Percentiles rank a stretch among this genome's conserved stretches.
Evolutionary conservation across 1,140 invertebrate genomes (phyloP).

Genomic region (Polyergus mexicanus): DNA sequence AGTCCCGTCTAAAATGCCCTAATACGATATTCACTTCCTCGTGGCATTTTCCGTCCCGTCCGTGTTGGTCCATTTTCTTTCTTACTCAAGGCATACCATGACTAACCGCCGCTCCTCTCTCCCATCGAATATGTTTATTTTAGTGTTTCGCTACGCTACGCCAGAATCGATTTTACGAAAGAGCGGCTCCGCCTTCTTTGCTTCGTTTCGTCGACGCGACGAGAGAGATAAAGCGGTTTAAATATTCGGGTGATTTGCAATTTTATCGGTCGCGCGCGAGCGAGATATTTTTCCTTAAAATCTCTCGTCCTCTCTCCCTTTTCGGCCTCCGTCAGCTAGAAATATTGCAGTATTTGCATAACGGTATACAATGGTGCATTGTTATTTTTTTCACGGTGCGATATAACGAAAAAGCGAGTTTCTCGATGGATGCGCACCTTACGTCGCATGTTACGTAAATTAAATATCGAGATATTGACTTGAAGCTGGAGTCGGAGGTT

Average conservation of each 20-base stretch:
- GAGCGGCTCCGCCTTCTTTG: neutral
- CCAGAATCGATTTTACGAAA: conserved; percentile 26
- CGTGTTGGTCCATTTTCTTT: neutral
- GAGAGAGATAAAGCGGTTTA: conserved; percentile 16
- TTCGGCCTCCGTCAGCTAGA: neutral
- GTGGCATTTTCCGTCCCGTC: neutral
- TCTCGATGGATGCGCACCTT: no score
- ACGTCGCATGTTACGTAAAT: neutral
- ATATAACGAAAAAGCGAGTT: neutral
- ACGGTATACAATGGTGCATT: neutral
- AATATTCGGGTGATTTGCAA: neutral
- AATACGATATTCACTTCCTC: neutral
- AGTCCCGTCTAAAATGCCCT: neutral
- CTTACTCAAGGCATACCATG: neutral
- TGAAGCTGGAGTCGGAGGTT: neutral
- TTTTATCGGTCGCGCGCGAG: neutral
- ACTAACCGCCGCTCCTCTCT: neutral
- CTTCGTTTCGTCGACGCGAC: neutral
- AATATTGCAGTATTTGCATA: conserved; percentile 44
- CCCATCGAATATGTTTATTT: conserved; percentile 5
- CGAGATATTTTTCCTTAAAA: neutral
- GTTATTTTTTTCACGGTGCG: neutral
- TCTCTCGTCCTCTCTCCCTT: no score
- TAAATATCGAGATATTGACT: conserved; percentile 5
- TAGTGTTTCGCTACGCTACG: neutral